Evolutionary conservation across 2,797 vertebrate species (phyloP).

Genomic region (Momotus momota): DNA sequence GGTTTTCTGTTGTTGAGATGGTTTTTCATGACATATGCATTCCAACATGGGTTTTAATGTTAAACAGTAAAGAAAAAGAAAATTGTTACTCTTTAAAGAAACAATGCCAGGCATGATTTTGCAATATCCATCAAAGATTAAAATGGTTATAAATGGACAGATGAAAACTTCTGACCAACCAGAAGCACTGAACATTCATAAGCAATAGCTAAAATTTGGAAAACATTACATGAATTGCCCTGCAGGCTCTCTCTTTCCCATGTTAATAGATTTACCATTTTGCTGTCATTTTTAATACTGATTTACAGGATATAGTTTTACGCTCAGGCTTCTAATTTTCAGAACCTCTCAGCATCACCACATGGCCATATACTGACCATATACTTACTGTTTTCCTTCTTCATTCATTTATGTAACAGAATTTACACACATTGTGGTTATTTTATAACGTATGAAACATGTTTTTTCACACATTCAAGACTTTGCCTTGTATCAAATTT

Average conservation of each 20-base stretch:
- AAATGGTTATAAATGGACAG: background rate
- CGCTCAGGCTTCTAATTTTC: background rate
- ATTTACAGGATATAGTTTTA: background rate
- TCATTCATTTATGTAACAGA: background rate
- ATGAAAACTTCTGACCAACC: background rate
- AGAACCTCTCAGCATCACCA: background rate
- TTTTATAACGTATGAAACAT: background rate
- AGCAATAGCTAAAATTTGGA: background rate
- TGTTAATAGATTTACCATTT: background rate
- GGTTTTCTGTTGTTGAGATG: background rate
- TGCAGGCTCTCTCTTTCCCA: background rate
- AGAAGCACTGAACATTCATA: background rate
- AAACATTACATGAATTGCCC: background rate
- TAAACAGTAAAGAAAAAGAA: background rate
- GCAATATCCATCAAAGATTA: background rate
- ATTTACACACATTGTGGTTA: background rate
- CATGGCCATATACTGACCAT: background rate
- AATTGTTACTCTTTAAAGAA: background rate
- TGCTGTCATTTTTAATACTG: background rate
- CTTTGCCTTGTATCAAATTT: background rate
- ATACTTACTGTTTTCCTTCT: background rate
- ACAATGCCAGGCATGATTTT: background rate
- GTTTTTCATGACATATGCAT: fast-evolving
- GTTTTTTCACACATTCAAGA: background rate
- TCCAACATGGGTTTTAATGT: background rate